Percentiles rank a stretch among this genome's conserved stretches.
Evolutionary conservation across 2,888 invertebrate species (phyloP).

Genomic region (Diachrysia chrysitis): DNA sequence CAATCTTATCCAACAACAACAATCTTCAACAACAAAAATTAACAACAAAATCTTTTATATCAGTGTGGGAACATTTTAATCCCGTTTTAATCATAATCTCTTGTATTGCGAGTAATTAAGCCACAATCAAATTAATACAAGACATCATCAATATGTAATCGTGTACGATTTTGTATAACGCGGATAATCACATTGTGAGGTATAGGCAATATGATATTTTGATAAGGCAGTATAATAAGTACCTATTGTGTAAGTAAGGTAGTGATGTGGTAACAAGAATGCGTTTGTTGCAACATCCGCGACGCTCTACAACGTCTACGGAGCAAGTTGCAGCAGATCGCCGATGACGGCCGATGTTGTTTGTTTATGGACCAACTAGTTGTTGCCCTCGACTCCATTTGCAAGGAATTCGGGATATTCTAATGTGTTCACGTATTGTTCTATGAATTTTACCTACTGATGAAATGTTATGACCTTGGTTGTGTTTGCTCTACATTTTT

Average conservation of each 20-base stretch:
- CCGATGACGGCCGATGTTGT: conserved; percentile 38
- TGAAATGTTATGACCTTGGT: neutral
- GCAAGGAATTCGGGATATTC: conserved; percentile 3
- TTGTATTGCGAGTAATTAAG: conserved; percentile 33
- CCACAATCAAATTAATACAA: conserved; percentile 16
- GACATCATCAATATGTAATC: neutral
- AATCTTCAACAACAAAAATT: too few species aligned
- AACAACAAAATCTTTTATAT: conserved; percentile 14
- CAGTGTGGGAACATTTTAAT: conserved; percentile 20
- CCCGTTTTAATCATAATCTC: conserved; percentile 19
- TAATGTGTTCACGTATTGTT: neutral
- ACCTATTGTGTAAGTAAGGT: conserved; percentile 49
- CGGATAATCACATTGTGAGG: conserved; percentile 22
- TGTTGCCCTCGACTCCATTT: conserved; percentile 23
- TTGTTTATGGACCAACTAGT: conserved; percentile 39
- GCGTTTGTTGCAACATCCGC: conserved; percentile 65
- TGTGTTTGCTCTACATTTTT: neutral
- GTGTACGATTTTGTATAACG: neutral
- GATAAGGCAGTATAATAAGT: conserved; percentile 41
- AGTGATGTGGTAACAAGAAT: conserved; percentile 68
- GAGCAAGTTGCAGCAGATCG: conserved; percentile 48
- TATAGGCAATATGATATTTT: conserved; percentile 32
- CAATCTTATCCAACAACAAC: conserved; percentile 26
- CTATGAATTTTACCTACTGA: neutral
- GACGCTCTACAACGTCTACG: conserved; percentile 39